Evolutionary conservation across 2,797 vertebrate genomes (phyloP).

Genomic region (Loris lydekkerianus): DNA sequence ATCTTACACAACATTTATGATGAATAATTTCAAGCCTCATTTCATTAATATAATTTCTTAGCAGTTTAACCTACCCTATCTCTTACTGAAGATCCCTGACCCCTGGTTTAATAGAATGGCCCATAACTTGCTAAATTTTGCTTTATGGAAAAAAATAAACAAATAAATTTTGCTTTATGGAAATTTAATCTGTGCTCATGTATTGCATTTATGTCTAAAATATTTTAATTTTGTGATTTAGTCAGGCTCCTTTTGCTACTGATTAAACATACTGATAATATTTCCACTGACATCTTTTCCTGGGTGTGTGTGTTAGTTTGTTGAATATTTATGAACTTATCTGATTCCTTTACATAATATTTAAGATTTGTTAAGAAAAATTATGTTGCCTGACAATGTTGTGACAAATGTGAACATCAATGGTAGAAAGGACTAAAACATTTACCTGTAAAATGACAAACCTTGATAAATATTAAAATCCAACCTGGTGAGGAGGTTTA

Average conservation of each 20-base stretch:
- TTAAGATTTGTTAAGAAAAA: slow-evolving; percentile 73
- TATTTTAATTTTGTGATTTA: slow-evolving; percentile 71
- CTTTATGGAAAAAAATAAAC: slow-evolving; percentile 45
- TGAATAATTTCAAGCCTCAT: slow-evolving; percentile 44
- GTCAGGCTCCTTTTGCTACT: slow-evolving; percentile 73
- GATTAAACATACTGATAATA: slow-evolving; percentile 81
- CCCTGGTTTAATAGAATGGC: slow-evolving; percentile 47
- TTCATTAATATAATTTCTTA: slow-evolving; percentile 36
- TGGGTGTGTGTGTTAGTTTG: slow-evolving; percentile 54
- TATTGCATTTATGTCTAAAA: slow-evolving; percentile 73
- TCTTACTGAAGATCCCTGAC: not conserved
- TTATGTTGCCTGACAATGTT: slow-evolving; percentile 74
- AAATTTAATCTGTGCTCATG: slow-evolving; percentile 34
- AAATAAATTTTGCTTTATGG: slow-evolving; percentile 55
- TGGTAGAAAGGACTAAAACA: slow-evolving; percentile 72
- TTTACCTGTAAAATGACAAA: slow-evolving; percentile 77
- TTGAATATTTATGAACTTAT: slow-evolving; percentile 82
- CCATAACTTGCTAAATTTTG: slow-evolving; percentile 64
- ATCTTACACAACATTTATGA: not conserved
- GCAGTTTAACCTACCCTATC: slow-evolving; percentile 25
- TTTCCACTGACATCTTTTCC: slow-evolving; percentile 82
- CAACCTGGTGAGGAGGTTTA: not conserved
- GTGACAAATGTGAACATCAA: slow-evolving; percentile 73
- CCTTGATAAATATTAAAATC: slow-evolving; percentile 68
- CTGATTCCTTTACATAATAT: slow-evolving; percentile 48